These are phyloP conservation scores for Pachypsylla venusta DNA, from an alignment of 1,140 invertebrate species.

Conservation along the genomic window DNA sequence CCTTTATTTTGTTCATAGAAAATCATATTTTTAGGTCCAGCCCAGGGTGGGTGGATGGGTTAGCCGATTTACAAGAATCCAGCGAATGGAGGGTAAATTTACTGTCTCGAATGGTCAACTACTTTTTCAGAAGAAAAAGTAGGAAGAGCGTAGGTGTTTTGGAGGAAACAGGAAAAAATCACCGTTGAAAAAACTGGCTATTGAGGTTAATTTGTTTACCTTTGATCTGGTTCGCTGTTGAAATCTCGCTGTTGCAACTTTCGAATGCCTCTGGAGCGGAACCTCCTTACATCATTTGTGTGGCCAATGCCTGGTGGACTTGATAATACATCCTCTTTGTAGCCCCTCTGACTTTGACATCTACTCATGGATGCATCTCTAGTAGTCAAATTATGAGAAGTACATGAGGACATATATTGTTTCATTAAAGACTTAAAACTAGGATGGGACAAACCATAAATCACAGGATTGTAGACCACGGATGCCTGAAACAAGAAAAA, in stretches of 20 bases:
- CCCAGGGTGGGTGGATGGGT: too few relatives aligned
- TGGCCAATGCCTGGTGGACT: slow-evolving; percentile 5
- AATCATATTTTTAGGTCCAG: too few relatives aligned
- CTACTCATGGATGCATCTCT: background rate
- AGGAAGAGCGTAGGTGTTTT: too few relatives aligned
- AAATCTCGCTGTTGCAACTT: slow-evolving; percentile 13
- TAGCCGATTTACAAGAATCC: too few relatives aligned
- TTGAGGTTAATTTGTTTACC: too few relatives aligned
- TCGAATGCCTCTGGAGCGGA: background rate
- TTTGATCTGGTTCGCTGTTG: slow-evolving; percentile 19
- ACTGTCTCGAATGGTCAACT: too few relatives aligned
- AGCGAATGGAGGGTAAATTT: too few relatives aligned
- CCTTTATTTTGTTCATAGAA: too few relatives aligned
- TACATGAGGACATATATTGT: slow-evolving; percentile 24
- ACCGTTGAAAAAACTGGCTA: too few relatives aligned
- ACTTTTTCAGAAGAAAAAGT: too few relatives aligned
- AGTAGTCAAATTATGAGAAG: background rate
- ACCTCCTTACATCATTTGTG: background rate
- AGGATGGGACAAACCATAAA: slow-evolving; percentile 33
- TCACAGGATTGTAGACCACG: slow-evolving; percentile 35
- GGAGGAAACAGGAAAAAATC: too few relatives aligned
- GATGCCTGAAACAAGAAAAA: slow-evolving; percentile 24
- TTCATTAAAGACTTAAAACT: slow-evolving; percentile 28
- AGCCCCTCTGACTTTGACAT: slow-evolving; percentile 4
- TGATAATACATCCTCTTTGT: background rate